Conservation (phyloP, 2,797 vertebrate species). For the Sphenopsis melanotis region DNA sequence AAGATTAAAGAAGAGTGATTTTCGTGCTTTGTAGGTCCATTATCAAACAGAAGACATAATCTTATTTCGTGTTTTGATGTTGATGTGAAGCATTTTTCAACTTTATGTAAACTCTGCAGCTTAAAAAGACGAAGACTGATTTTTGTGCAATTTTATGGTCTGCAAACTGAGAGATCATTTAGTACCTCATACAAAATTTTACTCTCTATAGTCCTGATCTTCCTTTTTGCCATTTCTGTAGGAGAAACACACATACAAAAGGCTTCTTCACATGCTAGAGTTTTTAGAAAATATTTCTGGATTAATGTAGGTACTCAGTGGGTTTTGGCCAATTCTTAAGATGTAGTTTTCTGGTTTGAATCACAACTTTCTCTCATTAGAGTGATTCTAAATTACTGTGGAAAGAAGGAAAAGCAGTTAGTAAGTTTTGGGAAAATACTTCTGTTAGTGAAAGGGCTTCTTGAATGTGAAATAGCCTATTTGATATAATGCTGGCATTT, state of each 20-base stretch:
- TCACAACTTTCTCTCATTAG: not conserved
- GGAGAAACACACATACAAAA: not conserved
- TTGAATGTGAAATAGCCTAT: not conserved
- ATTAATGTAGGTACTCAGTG: not conserved
- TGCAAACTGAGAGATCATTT: not conserved
- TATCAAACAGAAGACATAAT: not conserved
- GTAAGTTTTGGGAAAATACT: not conserved
- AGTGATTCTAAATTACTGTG: not conserved
- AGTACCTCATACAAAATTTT: not conserved
- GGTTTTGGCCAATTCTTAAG: not conserved
- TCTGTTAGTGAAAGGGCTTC: not conserved
- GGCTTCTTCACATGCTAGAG: not conserved
- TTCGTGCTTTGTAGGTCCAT: not conserved
- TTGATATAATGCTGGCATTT: not conserved
- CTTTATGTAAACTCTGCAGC: not conserved
- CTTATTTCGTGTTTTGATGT: not conserved
- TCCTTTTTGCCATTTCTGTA: not conserved
- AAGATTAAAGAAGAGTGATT: not conserved
- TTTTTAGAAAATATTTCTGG: not conserved
- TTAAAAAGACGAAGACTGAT: not conserved
- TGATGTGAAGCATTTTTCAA: not conserved
- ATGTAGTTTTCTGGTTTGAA: not conserved
- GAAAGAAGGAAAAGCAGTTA: not conserved
- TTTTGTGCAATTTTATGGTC: not conserved
- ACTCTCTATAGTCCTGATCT: not conserved